Base-by-base conservation (phyloP, 1,140 invertebrate genomes). In the Zaprionus taronus region DNA sequence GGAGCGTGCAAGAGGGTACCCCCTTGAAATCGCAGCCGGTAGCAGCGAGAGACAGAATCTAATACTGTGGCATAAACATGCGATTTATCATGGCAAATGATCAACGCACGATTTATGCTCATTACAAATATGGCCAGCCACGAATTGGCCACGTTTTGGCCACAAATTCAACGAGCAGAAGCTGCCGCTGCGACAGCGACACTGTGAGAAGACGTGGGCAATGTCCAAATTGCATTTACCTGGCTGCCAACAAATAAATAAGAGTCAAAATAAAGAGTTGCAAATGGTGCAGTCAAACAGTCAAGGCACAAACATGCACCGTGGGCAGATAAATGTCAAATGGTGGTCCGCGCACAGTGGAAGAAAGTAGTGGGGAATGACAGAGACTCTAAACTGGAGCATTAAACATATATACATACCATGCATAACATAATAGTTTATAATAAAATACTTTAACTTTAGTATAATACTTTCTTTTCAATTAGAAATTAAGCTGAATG, bases 61-160 rank as follows among this genome's bases (percentile, higher is more conserved):
- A 91, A 90, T 90, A 85, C 85, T 61, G 20, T 15, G 34, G 73
- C 83, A 89, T 89, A 89, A 89, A 91, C 85, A 80, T 83, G 63
- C 80, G 86, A 91, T 90, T 90, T 90, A 90, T 90, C 85, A 89
- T 90, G 81, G 79, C 85, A 90, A 90, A 90, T 85, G 86, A 90
- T 90, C 86, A 90, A 90, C 85, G 85, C 85, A 90, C 85, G 85
- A 90, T 90, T 85, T 91, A 90, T 85, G 86, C 86, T 89, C 85
- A 89, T 90, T 90, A 90, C 85, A 90, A 89, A 89, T 89, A 90
- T 90, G 85, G 85, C 81, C 85, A 82, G 69, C 70, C 85, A 89
- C 85, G 85, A 90, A 85, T 85, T 91, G 86, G 79, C 72, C 77
- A 61, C 55, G 58, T 74, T 67, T 24, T 6, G 12, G 20, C 47